phyloP scores from a whole-genome alignment of 2,797 vertebrate species.

The Chaunax sp. region DNA sequence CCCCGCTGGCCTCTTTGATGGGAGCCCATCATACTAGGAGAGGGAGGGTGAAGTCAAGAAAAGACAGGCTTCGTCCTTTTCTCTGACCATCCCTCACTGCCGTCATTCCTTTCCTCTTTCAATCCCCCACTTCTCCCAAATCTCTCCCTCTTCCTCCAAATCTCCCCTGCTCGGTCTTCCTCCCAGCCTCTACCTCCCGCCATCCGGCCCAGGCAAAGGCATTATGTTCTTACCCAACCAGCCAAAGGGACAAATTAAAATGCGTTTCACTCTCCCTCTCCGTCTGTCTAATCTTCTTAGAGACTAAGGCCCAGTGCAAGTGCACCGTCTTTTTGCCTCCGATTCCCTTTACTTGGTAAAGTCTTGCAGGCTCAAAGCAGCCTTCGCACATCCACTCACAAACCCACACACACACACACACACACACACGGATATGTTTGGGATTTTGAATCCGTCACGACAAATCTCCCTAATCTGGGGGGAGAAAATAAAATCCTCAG shows the following conservation, averaged over 20 bases:
- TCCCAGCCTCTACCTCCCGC: constrained; percentile 55
- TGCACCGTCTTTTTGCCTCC: constrained; percentile 76
- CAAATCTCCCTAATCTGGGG: constrained; percentile 85
- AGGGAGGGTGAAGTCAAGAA: constrained; percentile 59
- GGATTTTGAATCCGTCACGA: constrained; percentile 78
- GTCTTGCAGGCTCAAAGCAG: constrained; percentile 77
- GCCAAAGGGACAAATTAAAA: constrained; percentile 87
- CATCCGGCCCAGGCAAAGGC: constrained; percentile 70
- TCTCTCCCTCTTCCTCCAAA: constrained; percentile 66
- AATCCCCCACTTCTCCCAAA: constrained; percentile 68
- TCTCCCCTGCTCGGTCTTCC: constrained; percentile 60
- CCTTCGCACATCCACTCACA: constrained; percentile 30
- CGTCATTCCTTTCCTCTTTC: constrained; percentile 63
- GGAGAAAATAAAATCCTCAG: constrained; percentile 70
- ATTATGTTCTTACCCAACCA: constrained; percentile 86
- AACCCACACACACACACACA: constrained; percentile 22
- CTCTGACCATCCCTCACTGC: constrained; percentile 42
- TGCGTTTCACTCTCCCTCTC: constrained; percentile 76
- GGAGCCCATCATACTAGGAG: constrained; percentile 60
- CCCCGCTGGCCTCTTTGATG: constrained; percentile 78
- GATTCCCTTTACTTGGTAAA: constrained; percentile 83
- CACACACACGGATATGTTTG: constrained; percentile 70
- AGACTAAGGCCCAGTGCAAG: constrained; percentile 84
- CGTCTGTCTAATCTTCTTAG: constrained; percentile 90
- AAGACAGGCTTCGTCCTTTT: constrained; percentile 62